Base-by-base conservation (phyloP, 2,888 invertebrate genomes). In the Rambutsinella grinnellia region DNA sequence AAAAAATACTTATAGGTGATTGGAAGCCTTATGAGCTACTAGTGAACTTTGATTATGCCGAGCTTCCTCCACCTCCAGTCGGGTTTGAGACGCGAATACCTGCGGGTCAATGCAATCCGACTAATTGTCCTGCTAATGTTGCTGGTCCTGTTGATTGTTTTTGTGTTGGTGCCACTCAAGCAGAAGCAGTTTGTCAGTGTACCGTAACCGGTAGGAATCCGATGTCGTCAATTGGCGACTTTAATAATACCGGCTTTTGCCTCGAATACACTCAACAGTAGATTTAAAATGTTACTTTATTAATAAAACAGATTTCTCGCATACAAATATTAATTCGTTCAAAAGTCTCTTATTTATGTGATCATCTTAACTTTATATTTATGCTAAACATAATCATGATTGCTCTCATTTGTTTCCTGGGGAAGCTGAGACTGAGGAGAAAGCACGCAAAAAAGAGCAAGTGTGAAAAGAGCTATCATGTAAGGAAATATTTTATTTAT, bases 21-120 rank as follows among this genome's bases (percentile, higher is more conserved):
- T 54, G 54, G 66, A 66, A 54, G 46, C 66, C 66, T 26, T 66
- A 56, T 44, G 36, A 28, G 13, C 54, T 66, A 17, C 13, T 36
- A 1, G 66, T 66, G 6, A 66, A 66, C 19, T 66, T 66, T 15
- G 66, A 66, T 28, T 2, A 54, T 2, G 19, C 5, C 10, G 66
- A 66, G 23, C 10, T 54, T 17, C 65, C 53, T 26, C 36, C 36
- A 5, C 56, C 27, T 21, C 56, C 36, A 36, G 57, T 57, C n/a
- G 57, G 27, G 24, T 27, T 27, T 15, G 3, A 3, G 21, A 62
- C n/a, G n/a, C n/a, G n/a, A n/a, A 24, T 51, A 17, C 15, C 13
- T 2, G 19, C n/a, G 15, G 3, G 10, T 15, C 17, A 6, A 24
- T 46, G 17, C n/a, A 49, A 47, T 26, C 15, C 63, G 6, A 21